Conservation (phyloP, 2,888 invertebrate species). For the Luperina testacea region DNA sequence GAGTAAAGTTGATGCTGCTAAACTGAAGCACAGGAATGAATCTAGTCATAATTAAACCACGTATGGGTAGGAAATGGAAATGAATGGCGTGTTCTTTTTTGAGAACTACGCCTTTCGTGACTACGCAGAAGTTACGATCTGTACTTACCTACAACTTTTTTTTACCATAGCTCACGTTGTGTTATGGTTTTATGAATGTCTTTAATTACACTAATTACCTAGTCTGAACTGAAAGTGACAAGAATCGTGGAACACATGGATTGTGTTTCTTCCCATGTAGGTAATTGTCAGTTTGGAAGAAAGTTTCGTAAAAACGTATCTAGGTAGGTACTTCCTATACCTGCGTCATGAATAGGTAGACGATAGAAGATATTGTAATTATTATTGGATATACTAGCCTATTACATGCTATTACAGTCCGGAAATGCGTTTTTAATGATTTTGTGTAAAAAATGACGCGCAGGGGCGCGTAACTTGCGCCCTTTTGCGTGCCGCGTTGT, state of each 20-base stretch:
- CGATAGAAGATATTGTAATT: neutral
- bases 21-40: neutral
- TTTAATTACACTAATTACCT: neutral
- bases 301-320: neutral
- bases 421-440: neutral
- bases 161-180: neutral
- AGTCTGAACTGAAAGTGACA: neutral
- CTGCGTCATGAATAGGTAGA: neutral
- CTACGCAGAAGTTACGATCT: neutral
- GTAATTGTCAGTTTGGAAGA: neutral
- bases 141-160: neutral
- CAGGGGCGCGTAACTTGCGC: neutral
- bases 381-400: neutral
- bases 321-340: neutral
- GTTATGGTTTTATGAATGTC: neutral
- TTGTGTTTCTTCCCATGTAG: constrained; percentile 6
- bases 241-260: neutral
- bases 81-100: neutral
- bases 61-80: neutral
- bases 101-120: neutral
- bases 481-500: neutral
- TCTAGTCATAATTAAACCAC: no score
- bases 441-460: neutral
- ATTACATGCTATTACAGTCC: neutral
- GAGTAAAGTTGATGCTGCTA: neutral